A percentile compares a stretch with the other conserved stretches of the same genome.
phyloP scores from a whole-genome alignment of 2,797 vertebrate genomes.

The Tenualosa ilisha region DNA sequence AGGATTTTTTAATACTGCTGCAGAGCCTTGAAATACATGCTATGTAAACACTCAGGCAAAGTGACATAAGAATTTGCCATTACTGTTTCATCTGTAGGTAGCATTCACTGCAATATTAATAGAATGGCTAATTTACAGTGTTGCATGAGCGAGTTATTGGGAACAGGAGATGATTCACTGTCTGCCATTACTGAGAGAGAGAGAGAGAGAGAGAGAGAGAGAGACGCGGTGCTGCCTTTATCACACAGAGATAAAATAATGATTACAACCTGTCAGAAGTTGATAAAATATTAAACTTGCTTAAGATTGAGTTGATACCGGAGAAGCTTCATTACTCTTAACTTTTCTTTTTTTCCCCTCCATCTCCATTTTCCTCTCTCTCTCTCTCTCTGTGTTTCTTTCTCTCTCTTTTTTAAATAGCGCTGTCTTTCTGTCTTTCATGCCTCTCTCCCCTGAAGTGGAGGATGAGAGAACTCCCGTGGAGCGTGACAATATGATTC shows the following conservation, averaged over 20 bases:
- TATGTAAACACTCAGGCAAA: not conserved
- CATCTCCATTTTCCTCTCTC: not conserved
- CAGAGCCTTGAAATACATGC: not conserved
- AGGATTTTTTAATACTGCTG: not conserved
- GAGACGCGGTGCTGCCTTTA: not conserved
- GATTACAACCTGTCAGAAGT: slow-evolving; percentile 22
- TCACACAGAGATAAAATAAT: slow-evolving; percentile 15
- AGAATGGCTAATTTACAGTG: not conserved
- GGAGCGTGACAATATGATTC: slow-evolving; percentile 21
- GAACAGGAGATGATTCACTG: not conserved
- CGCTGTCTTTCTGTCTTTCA: not conserved
- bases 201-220: too few species aligned
- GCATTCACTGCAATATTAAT: not conserved
- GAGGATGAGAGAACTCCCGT: not conserved
- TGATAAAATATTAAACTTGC: slow-evolving; percentile 23
- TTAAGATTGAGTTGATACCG: slow-evolving; percentile 10
- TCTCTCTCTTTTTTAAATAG: not conserved
- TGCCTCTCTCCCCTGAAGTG: not conserved
- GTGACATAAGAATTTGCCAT: not conserved
- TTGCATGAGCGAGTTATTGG: not conserved
- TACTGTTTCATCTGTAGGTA: not conserved
- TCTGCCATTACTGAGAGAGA: not conserved
- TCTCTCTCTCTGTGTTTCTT: not conserved
- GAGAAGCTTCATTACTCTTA: not conserved
- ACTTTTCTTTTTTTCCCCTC: not conserved